These are phyloP conservation scores for Asbolus verrucosus DNA, from an alignment of 1,140 invertebrate species.

Conservation along the genomic window DNA sequence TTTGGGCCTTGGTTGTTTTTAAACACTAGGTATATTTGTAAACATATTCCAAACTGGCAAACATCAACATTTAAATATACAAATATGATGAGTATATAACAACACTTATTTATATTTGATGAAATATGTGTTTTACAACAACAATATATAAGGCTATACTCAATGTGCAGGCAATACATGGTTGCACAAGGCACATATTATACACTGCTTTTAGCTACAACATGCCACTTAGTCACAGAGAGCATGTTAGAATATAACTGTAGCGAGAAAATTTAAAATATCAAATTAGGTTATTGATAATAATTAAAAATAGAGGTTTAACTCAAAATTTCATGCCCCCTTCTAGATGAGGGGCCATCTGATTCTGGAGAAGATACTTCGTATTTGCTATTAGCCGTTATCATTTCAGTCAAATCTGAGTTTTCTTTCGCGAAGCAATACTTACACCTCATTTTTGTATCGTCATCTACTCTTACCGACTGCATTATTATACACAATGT, in stretches of 20 bases:
- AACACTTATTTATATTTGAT: conserved; percentile 16
- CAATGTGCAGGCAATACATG: conserved; percentile 26
- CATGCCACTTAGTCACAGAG: conserved; percentile 17
- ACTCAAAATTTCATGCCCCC: conserved; percentile 16
- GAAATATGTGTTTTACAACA: conserved; percentile 25
- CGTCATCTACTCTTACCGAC: conserved; percentile 89
- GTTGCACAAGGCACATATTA: conserved; percentile 27
- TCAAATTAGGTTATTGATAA: background rate
- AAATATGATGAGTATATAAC: conserved; percentile 6
- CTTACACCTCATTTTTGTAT: conserved; percentile 90
- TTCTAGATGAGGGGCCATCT: conserved; percentile 52
- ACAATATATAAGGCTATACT: conserved; percentile 9
- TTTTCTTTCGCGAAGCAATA: conserved; percentile 69
- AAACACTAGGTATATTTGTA: conserved; percentile 1
- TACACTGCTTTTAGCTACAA: conserved; percentile 33
- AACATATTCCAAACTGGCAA: conserved; percentile 12
- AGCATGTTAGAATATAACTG: conserved; percentile 7
- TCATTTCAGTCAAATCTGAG: conserved; percentile 60
- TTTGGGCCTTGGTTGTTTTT: too few species aligned
- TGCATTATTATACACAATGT: conserved; percentile 87
- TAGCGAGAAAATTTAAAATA: background rate
- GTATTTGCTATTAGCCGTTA: conserved; percentile 58
- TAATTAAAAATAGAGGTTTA: conserved; percentile 3
- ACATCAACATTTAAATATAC: conserved; percentile 11
- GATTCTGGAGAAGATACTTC: conserved; percentile 61